phyloP scores from a whole-genome alignment of 1,140 invertebrate species.

The Leptinotarsa defecta region DNA sequence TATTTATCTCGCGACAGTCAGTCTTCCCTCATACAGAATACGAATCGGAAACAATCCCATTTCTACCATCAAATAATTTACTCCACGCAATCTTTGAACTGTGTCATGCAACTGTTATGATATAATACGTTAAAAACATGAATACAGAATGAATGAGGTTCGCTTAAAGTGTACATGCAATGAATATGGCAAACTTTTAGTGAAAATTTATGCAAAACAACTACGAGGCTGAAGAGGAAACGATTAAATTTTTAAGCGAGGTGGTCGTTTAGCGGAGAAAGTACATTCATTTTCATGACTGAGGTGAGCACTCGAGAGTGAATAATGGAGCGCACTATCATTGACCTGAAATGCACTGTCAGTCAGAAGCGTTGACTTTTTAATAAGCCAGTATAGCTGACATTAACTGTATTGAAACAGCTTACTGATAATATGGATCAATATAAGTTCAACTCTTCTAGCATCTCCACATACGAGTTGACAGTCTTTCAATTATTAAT shows the following conservation, averaged over 20 bases:
- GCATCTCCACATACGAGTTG: too few species aligned
- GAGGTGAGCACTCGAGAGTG: background rate
- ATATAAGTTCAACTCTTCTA: too few species aligned
- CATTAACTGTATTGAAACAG: too few species aligned
- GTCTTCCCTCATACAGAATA: too few species aligned
- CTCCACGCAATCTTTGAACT: background rate
- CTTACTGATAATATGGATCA: too few species aligned
- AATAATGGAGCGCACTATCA: background rate
- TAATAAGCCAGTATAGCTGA: background rate
- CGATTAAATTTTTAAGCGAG: slow-evolving; percentile 3
- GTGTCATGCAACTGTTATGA: background rate
- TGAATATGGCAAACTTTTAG: slow-evolving; percentile 6
- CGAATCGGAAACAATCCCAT: background rate
- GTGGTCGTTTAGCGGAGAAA: background rate
- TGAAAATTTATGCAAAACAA: slow-evolving; percentile 9
- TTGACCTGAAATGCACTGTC: background rate
- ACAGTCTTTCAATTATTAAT: too few species aligned
- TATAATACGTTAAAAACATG: background rate
- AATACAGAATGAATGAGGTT: background rate
- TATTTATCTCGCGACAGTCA: too few species aligned
- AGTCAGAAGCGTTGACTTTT: too few species aligned
- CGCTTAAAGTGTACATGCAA: background rate
- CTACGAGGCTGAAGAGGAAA: background rate
- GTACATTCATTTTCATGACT: background rate
- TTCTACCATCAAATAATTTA: background rate